Conservation (phyloP, 1,140 invertebrate genomes). For the Asobara japonica region DNA sequence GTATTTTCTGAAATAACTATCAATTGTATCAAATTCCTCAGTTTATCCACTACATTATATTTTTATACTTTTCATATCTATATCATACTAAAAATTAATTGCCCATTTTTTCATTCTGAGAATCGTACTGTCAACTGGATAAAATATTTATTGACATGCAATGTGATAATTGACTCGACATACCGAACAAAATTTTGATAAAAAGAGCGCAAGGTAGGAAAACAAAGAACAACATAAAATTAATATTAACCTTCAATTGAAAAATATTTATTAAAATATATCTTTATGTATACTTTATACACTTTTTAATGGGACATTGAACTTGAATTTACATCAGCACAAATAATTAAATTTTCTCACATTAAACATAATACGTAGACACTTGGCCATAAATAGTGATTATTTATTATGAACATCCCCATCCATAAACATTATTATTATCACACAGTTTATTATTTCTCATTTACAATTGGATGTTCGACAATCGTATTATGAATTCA, state of each 20-base stretch:
- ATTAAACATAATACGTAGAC: slow-evolving; percentile 3
- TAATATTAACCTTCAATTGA: slow-evolving; percentile 2
- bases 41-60: neutral
- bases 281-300: slow-evolving; percentile 7
- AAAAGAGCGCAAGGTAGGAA: neutral
- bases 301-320: neutral
- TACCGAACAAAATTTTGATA: no score
- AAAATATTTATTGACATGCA: neutral
- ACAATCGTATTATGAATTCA: neutral
- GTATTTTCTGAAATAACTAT: neutral
- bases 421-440: neutral
- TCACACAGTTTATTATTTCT: slow-evolving; percentile 14
- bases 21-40: neutral
- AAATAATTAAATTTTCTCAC: slow-evolving; percentile 1
- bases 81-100: no score
- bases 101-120: no score
- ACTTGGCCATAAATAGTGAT: slow-evolving; percentile 5
- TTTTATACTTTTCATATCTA: no score
- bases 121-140: no score
- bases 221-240: neutral
- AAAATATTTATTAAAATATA: slow-evolving; percentile 16
- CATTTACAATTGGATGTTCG: neutral
- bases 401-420: neutral
- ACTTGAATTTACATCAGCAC: neutral
- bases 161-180: neutral